Percentiles rank a stretch among this genome's conserved stretches.
Conservation (phyloP, 2,888 invertebrate species). For the Mythimna ferrago region DNA sequence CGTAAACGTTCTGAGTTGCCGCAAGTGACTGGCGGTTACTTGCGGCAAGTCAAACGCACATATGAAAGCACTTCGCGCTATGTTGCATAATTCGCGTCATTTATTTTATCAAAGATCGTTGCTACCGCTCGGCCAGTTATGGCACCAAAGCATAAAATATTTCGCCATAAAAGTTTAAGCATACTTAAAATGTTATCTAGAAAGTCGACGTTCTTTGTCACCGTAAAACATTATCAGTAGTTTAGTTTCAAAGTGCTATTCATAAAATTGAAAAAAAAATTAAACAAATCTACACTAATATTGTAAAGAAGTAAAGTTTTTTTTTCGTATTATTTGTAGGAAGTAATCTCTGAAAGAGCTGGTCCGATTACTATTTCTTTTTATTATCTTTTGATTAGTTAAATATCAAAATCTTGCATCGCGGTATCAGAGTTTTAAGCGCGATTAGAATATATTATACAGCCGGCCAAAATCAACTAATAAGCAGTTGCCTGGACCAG, state of each 20-base stretch:
- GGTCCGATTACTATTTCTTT: too few relatives aligned
- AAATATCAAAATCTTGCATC: too few relatives aligned
- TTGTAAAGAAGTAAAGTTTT: too few relatives aligned
- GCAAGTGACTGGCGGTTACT: slow-evolving; percentile 41
- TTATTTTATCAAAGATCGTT: slow-evolving; percentile 64
- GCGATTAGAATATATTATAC: too few relatives aligned
- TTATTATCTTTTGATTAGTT: too few relatives aligned
- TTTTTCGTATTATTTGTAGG: too few relatives aligned
- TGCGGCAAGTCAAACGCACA: slow-evolving; percentile 44
- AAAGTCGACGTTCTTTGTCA: slow-evolving; percentile 41
- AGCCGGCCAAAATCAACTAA: too few relatives aligned
- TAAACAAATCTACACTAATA: background rate
- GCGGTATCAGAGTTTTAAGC: too few relatives aligned
- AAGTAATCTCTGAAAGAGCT: too few relatives aligned
- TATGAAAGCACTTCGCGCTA: slow-evolving; percentile 54
- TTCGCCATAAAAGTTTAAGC: slow-evolving; percentile 64
- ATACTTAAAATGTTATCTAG: slow-evolving; percentile 63
- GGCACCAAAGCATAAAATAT: slow-evolving; percentile 64
- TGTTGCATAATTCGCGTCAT: slow-evolving; percentile 65
- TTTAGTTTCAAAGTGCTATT: background rate
- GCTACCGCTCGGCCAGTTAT: slow-evolving; percentile 59
- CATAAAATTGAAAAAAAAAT: background rate
- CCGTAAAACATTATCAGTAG: slow-evolving; percentile 13
- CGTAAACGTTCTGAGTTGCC: slow-evolving; percentile 43
- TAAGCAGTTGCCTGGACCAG: too few relatives aligned